Evolutionary conservation across 1,140 invertebrate genomes (phyloP), one percentile per base, ranked within the genome.

Genomic region (Drosophila watanabei): DNA sequence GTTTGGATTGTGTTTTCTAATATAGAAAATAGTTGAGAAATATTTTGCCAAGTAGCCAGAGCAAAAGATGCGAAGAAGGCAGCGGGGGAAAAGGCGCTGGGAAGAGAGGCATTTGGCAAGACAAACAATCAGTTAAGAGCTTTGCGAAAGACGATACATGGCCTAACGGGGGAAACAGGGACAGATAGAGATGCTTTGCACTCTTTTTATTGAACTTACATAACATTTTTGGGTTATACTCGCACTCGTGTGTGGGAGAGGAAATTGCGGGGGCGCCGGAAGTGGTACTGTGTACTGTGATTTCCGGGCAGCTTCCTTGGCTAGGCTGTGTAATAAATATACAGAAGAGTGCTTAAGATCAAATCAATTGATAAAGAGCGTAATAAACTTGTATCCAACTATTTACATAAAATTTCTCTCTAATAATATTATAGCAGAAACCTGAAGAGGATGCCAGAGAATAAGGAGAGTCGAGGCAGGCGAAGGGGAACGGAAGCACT

Each of bases 51-150:
- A 86, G 83, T 86, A 82, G 79, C 83, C 83, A 68, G 72, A 71
- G 61, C 45, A 37, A 54, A 32, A 69, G 75, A 75, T 82, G 77
- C 56, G 48, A 41, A 60, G 80, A 64, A 52, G 57, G 75, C 71
- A 51, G 60, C 5, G 49, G 5, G n/a, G 5, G 33, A 4, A 24
- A n/a, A n/a, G n/a, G 49, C 16, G 5, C 49, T 32, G 49, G 54
- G 60, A 41, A 61, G 62, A 71, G 82, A 79, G 82, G 63, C 78
- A 75, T 85, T 89, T 89, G 86, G 86, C 82, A 89, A 89, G 86
- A 89, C 86, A 89, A 89, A 89, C 86, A 89, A 89, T 89, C 86
- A 89, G 86, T 90, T 89, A 89, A 89, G 86, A 89, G 86, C 86
- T 90, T 90, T 89, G 54, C 57, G 61, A 64, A 80, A 72, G 60